Conservation (phyloP, 2,113 vertebrate genomes). For the Hemichromis elongatus region DNA sequence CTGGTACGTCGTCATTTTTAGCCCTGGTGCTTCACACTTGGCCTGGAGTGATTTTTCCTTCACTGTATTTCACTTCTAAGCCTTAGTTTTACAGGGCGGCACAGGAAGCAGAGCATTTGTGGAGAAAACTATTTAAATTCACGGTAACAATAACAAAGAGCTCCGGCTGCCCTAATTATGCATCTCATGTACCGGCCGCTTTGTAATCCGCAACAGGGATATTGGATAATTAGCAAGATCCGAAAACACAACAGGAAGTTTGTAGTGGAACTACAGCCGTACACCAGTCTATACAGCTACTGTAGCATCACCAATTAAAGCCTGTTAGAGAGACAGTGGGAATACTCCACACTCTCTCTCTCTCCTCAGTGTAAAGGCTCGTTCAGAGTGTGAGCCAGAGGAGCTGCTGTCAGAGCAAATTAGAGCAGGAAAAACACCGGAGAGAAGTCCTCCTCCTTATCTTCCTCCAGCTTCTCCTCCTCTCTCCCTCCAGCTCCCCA, state of each 20-base stretch:
- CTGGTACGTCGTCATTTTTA: background rate
- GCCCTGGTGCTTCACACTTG: background rate
- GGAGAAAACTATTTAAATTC: background rate
- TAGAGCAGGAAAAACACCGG: slow-evolving; percentile 31
- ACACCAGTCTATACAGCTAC: background rate
- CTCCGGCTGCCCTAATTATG: background rate
- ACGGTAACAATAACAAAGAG: background rate
- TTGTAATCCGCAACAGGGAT: background rate
- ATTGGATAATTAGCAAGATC: background rate
- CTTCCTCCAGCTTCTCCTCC: background rate
- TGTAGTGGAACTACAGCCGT: background rate
- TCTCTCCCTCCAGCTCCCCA: background rate
- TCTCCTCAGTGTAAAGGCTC: background rate
- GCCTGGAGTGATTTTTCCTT: background rate
- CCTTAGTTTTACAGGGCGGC: background rate
- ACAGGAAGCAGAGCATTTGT: background rate
- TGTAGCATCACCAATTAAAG: slow-evolving; percentile 14
- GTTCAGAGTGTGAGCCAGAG: slow-evolving; percentile 12
- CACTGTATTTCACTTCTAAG: background rate
- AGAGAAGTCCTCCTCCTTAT: background rate
- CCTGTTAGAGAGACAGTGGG: background rate
- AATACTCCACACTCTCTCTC: background rate
- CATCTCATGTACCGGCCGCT: background rate
- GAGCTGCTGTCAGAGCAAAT: slow-evolving; percentile 45
- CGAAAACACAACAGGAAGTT: background rate